Evolutionary conservation across 1,140 invertebrate species (phyloP).

Genomic region (Epicauta chinensis): DNA sequence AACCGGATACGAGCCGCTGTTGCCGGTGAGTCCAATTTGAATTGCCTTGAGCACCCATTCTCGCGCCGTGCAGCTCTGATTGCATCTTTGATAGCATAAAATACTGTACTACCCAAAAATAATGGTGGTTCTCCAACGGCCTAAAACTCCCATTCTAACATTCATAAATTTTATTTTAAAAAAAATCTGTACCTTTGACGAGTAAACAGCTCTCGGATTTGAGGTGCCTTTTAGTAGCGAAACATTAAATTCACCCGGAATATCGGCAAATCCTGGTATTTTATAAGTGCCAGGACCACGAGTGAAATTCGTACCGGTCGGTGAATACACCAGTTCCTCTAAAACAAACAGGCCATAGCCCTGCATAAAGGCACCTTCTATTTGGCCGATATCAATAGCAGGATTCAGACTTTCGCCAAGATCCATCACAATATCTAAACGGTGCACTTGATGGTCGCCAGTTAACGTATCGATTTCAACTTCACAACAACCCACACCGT

Average conservation of each 20-base stretch:
- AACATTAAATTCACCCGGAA: slow-evolving; percentile 89
- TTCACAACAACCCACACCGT: slow-evolving; percentile 70
- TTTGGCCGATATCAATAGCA: slow-evolving; percentile 92
- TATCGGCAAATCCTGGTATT: slow-evolving; percentile 83
- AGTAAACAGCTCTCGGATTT: slow-evolving; percentile 87
- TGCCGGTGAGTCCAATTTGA: slow-evolving; percentile 78
- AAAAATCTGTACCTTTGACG: slow-evolving; percentile 70
- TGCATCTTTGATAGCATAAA: slow-evolving; percentile 89
- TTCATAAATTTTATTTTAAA: not conserved
- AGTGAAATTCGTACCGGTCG: slow-evolving; percentile 69
- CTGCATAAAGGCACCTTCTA: slow-evolving; percentile 91
- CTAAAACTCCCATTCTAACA: slow-evolving; percentile 45
- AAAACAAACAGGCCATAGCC: slow-evolving; percentile 88
- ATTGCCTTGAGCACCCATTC: slow-evolving; percentile 51
- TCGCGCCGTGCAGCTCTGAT: slow-evolving; percentile 71
- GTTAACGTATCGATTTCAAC: slow-evolving; percentile 87
- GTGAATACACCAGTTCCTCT: slow-evolving; percentile 83
- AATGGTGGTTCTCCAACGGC: slow-evolving; percentile 93
- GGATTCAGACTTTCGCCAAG: slow-evolving; percentile 88
- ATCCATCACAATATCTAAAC: slow-evolving; percentile 94
- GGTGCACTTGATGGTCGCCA: slow-evolving; percentile 78
- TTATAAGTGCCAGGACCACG: slow-evolving; percentile 91
- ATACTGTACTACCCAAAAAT: slow-evolving; percentile 78
- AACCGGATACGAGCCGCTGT: slow-evolving; percentile 84
- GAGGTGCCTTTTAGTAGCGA: slow-evolving; percentile 79